Base-by-base conservation (phyloP, 2,888 invertebrate species). In the Sussaba pulchella region DNA sequence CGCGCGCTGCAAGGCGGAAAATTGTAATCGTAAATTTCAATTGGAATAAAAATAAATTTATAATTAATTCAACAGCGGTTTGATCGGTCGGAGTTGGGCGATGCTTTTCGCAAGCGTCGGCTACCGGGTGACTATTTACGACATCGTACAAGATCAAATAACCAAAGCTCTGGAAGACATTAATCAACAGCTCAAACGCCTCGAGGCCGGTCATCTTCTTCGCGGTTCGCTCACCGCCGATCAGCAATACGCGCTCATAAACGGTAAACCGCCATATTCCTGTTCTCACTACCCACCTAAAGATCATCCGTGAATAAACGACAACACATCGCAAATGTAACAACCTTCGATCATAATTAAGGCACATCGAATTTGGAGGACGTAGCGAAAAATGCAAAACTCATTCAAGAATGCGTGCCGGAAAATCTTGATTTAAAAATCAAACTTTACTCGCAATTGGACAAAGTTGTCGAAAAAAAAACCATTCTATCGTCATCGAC, bases 11-110 rank as follows among this genome's bases (percentile, higher is more conserved):
- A 6, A 45, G 52, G 41, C 31, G 69, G 45, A 75, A 76, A 52
- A 24, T 70, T 61, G 1, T 45, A 39, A 52, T 71, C 39, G 43
- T 57, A 41, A 12, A 41, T 72, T 72, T 70, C 52, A 8, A 19
- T 59, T 57, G 61, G 70, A 67, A 67, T 73, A 39, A 47, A n/a
- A 12, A 52, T 57, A 8, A 31, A 14, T 57, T 54, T 31, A 8
- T 8, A 17, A 17, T 36, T 0, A 59, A 71, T 21, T 80, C 94
- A 93, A 61, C 92, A 99, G 99, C 92, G 99, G 99, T 1, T 93
- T 99, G 69, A 99, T 99, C 87, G 99, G 99, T 1, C 95, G 97
- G 73, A 98, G 98, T 87, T 99, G 98, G 98, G 97, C 99, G 0
- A 99, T 99, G 98, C 94, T 99, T 41, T 99, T 98, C 92, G 98